Base-by-base conservation (phyloP, 1,140 invertebrate genomes). In the Macrosteles quadrilineatus region DNA sequence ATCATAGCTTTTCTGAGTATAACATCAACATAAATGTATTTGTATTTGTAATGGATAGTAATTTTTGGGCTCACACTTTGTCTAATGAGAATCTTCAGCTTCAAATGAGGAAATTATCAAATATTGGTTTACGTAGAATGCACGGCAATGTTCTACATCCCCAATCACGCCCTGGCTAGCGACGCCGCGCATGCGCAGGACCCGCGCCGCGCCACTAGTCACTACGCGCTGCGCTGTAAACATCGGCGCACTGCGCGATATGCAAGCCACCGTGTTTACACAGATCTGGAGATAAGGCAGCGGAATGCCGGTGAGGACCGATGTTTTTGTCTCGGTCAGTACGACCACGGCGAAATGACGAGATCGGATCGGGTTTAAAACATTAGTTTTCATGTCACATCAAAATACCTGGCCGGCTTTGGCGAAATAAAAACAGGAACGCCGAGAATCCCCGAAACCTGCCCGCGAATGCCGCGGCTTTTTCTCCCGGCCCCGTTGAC, bases 311-410 rank as follows among this genome's bases (percentile, higher is more conserved):
- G 25, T 9, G 55, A 59, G 2, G 25, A 4, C 62, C 36, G 62
- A 64, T 66, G 36, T 66, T 66, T 66, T 66, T 43, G 63, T 30
- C 62, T 36, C 62, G 30, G 62, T 19, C 27, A 64, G 62, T 64
- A 64, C 55, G 25, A 59, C 23, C 55, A 59, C 55, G 55, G 23
- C 55, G 55, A 59, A 59, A 59, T 59, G 55, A 59, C 55, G 55
- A 59, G 55, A 59, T 59, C 25, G 55, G 55, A 59, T 59, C 55
- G 23, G 55, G 55, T 59, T 66, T 66, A 27, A 40, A 43, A 66
- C 63, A 66, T 66, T 43, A 43, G 23, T 66, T 66, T 66, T 66
- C 63, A 43, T 66, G 63, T 66, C 63, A 66, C 63, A 66, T 66
- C 63, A 66, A 66, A 66, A 66, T 66, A 66, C 63, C 63, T 66